Evolutionary conservation across 2,888 invertebrate species (phyloP), one percentile per base, ranked within the genome.

Genomic region (Phlogophora meticulosa): DNA sequence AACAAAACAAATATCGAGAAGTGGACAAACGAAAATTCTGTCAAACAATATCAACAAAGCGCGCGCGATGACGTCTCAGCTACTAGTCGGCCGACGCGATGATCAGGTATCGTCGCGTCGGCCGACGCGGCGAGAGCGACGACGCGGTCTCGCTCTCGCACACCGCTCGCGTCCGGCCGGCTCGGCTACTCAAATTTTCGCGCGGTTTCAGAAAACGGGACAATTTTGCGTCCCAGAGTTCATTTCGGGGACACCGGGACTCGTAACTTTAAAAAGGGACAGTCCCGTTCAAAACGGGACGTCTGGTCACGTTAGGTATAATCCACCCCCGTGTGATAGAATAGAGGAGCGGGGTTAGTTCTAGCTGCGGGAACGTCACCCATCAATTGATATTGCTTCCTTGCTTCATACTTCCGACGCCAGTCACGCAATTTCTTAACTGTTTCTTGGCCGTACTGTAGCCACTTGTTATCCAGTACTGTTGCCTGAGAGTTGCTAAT

Each of bases 401-500:
- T 38, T 28, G 48, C 4, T n/a, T 48, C 28, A 48, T 48, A 11
- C 11, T 42, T 42, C 15, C 55, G 40, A n/a, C n/a, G 13, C 28
- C 28, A 17, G 24, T 42, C 17, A 55, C n/a, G 13, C 42, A 43
- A 24, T 17, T 55, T 42, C 28, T 24, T 28, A 55, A 11, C 4
- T 28, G 42, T 55, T 43, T 55, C 13, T 55, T 55, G 4, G 13
- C 17, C 4, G 42, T 28, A 32, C 10, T 42, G 7, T 42, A n/a
- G 7, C 55, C 28, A 1, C 42, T 42, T 13, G 28, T 28, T 17
- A 55, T 55, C 42, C 55, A 55, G n/a, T 42, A 43, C 10, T 55
- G 24, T 17, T 17, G 42, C 7, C 55, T 22, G 4, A 53, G 40
- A n/a, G 20, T 24, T 2, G 53, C 40, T 15, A 32, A 17, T 11